Evolutionary conservation across 2,888 invertebrate genomes (phyloP).

Genomic region (Diaphora mendica): DNA sequence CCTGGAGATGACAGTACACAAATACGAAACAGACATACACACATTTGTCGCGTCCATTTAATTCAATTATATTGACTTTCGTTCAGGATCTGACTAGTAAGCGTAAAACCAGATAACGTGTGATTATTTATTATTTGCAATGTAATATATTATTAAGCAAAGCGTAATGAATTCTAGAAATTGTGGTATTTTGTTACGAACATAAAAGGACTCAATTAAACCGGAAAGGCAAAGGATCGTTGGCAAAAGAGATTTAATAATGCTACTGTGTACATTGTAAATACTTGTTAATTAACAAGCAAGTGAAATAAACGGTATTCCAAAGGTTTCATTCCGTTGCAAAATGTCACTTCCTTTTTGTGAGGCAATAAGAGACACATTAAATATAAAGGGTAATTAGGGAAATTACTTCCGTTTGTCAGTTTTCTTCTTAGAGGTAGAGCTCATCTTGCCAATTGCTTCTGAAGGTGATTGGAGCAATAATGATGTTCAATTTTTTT

Average conservation of each 20-base stretch:
- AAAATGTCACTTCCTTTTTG: slow-evolving; percentile 17
- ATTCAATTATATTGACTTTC: slow-evolving; percentile 45
- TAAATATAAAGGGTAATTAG: slow-evolving; percentile 20
- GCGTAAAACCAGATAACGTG: slow-evolving; percentile 50
- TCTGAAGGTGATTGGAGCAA: background rate
- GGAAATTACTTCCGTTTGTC: slow-evolving; percentile 17
- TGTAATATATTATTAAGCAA: slow-evolving; percentile 57
- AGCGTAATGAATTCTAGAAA: slow-evolving; percentile 42
- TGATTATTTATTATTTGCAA: slow-evolving; percentile 54
- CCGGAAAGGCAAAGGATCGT: slow-evolving; percentile 30
- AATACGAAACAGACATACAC: slow-evolving; percentile 8
- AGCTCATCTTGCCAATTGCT: background rate
- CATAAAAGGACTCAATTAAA: slow-evolving; percentile 41
- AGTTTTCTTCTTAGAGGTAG: background rate
- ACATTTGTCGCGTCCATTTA: slow-evolving; percentile 48
- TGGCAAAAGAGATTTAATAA: slow-evolving; percentile 46
- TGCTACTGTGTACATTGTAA: slow-evolving; percentile 34
- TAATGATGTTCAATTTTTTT: background rate
- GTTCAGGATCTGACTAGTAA: slow-evolving; percentile 43
- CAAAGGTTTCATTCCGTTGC: slow-evolving; percentile 27
- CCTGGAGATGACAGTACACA: background rate
- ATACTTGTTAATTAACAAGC: slow-evolving; percentile 42
- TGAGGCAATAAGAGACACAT: slow-evolving; percentile 13
- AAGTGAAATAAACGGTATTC: slow-evolving; percentile 30
- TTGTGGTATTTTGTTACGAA: slow-evolving; percentile 41